Evolutionary conservation across 2,888 invertebrate genomes (phyloP).

Genomic region (Cephus rjabovi): DNA sequence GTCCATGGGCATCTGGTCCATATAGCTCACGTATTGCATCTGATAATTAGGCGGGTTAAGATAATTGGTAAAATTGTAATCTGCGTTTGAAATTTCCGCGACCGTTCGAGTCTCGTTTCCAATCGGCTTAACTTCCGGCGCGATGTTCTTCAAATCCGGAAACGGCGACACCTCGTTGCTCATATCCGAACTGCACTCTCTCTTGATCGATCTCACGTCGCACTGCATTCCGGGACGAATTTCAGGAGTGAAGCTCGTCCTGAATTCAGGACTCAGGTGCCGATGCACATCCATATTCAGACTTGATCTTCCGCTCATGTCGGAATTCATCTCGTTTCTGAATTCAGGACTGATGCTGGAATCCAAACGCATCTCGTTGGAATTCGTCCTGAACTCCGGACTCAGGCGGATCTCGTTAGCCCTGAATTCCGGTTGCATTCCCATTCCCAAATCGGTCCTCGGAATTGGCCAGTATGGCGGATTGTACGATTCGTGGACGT

Average conservation of each 20-base stretch:
- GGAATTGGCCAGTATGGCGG: conserved; percentile 49
- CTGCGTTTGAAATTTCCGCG: conserved; percentile 44
- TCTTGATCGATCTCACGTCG: conserved; percentile 44
- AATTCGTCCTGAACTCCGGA: conserved; percentile 46
- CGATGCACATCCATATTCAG: conserved; percentile 41
- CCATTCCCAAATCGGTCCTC: conserved; percentile 39
- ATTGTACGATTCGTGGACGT: conserved; percentile 52
- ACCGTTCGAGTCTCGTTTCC: conserved; percentile 44
- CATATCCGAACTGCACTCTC: conserved; percentile 45
- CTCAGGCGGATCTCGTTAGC: conserved; percentile 47
- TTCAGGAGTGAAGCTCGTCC: conserved; percentile 40
- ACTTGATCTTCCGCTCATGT: conserved; percentile 36
- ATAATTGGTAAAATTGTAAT: conserved; percentile 55
- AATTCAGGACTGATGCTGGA: conserved; percentile 44
- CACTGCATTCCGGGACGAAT: conserved; percentile 25
- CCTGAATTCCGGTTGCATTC: conserved; percentile 48
- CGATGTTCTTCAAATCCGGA: conserved; percentile 39
- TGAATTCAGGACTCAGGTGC: conserved; percentile 43
- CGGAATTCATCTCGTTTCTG: conserved; percentile 39
- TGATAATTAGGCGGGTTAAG: conserved; percentile 52
- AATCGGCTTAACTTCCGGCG: conserved; percentile 33
- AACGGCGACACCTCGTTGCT: conserved; percentile 39
- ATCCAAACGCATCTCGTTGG: conserved; percentile 44
- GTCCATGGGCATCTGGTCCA: conserved; percentile 55
- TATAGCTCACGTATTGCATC: conserved; percentile 59